A percentile compares a stretch with the other conserved stretches of the same genome.
phyloP scores from a whole-genome alignment of 2,113 vertebrate genomes.

The Mungos mungo region DNA sequence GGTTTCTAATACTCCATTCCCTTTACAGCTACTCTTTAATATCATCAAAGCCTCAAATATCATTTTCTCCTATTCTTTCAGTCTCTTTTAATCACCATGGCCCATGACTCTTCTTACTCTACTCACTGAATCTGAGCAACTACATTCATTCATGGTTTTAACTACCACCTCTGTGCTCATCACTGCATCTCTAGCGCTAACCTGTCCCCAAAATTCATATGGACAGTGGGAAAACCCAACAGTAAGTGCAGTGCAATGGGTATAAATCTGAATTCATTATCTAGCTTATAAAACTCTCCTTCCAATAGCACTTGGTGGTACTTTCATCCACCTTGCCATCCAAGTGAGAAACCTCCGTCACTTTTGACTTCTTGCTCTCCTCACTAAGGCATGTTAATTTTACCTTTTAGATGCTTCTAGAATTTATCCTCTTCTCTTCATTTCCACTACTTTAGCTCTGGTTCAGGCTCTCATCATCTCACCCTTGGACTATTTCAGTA shows the following conservation, averaged over 20 bases:
- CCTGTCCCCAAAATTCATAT: not conserved
- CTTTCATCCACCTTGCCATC: not conserved
- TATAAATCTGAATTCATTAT: constrained; percentile 7
- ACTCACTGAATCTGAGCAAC: not conserved
- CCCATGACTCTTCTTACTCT: not conserved
- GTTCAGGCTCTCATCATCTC: constrained; percentile 13
- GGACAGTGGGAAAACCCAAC: not conserved
- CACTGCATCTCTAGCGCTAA: not conserved
- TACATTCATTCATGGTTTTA: constrained; percentile 14
- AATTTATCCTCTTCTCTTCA: not conserved
- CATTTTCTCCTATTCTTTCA: not conserved
- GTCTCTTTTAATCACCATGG: not conserved
- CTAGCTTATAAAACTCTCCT: not conserved
- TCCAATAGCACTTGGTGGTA: not conserved
- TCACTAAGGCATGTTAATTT: not conserved
- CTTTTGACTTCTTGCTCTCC: not conserved
- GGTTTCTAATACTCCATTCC: not conserved
- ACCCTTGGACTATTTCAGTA: not conserved
- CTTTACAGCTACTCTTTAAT: not conserved
- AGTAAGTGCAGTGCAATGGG: not conserved
- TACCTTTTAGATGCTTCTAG: not conserved
- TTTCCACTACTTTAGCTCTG: not conserved
- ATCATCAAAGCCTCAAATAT: not conserved
- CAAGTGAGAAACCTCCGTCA: not conserved
- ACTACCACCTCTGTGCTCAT: not conserved